phyloP scores from a whole-genome alignment of 2,888 invertebrate species.

The Lottia scabra region DNA sequence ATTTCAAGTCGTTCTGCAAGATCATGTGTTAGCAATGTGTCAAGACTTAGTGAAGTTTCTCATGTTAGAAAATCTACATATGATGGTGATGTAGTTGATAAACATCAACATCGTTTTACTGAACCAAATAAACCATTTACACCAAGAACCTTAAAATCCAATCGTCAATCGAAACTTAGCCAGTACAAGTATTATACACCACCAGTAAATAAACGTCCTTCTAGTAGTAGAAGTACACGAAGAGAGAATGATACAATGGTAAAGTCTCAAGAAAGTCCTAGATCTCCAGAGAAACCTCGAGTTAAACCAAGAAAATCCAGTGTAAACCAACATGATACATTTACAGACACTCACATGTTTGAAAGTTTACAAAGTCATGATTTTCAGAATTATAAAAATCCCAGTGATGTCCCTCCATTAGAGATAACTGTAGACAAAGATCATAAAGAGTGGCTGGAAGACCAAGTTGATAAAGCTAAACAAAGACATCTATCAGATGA shows the following conservation, averaged over 20 bases:
- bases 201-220: slow-evolving; percentile 42
- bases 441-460: slow-evolving; percentile 63
- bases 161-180: slow-evolving; percentile 57
- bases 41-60: slow-evolving; percentile 28
- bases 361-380: slow-evolving; percentile 64
- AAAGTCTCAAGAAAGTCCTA: slow-evolving; percentile 10
- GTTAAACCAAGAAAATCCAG: slow-evolving; percentile 18
- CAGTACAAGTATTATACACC: slow-evolving; percentile 64
- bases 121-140: slow-evolving; percentile 64
- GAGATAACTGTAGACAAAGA: slow-evolving; percentile 66
- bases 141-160: slow-evolving; percentile 62
- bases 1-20: slow-evolving; percentile 41
- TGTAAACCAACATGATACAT: slow-evolving; percentile 31
- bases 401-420: slow-evolving; percentile 57
- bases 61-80: slow-evolving; percentile 42
- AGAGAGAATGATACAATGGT: slow-evolving; percentile 19
- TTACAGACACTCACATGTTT: slow-evolving; percentile 49
- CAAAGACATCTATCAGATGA: neutral
- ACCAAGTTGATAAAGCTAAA: slow-evolving; percentile 58
- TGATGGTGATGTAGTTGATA: slow-evolving; percentile 61
- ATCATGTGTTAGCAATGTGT: slow-evolving; percentile 38
- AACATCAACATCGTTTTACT: slow-evolving; percentile 60
- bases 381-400: slow-evolving; percentile 34
- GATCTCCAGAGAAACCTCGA: slow-evolving; percentile 40
- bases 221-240: slow-evolving; percentile 12